Evolutionary conservation across 2,797 vertebrate genomes (phyloP).

Genomic region (Rhodeus uyekii): DNA sequence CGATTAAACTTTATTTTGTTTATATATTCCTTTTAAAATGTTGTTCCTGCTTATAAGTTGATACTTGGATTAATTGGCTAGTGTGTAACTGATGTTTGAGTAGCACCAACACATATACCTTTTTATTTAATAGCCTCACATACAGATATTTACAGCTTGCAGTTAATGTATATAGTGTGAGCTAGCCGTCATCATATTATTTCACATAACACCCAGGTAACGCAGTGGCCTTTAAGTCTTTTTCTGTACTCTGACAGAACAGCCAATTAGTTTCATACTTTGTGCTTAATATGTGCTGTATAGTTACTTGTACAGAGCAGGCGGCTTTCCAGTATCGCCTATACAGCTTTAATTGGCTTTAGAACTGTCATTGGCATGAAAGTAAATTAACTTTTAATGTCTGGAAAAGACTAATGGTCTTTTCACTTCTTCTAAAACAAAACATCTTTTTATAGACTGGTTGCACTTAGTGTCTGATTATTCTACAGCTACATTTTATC

Average conservation of each 20-base stretch:
- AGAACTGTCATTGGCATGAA: neutral
- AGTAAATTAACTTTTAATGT: constrained; percentile 13
- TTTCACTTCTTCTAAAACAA: neutral
- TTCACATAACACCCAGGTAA: neutral
- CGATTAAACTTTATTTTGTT: no score
- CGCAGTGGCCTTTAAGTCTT: constrained; percentile 13
- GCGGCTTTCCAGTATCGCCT: neutral
- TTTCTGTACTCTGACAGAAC: constrained; percentile 8
- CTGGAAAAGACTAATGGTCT: neutral
- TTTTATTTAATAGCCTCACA: neutral
- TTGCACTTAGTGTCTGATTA: neutral
- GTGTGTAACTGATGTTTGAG: neutral
- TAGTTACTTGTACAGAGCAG: neutral
- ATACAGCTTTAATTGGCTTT: constrained; percentile 22
- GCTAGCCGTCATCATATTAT: neutral
- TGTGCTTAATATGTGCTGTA: neutral
- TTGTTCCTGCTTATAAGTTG: neutral
- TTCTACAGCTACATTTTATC: neutral
- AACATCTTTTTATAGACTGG: neutral
- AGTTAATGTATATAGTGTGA: neutral
- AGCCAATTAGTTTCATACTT: constrained; percentile 43
- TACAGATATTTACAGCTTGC: constrained; percentile 2
- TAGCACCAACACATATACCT: neutral
- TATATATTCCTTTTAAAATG: neutral
- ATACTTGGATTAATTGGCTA: neutral